Conservation (phyloP, 92 coral and sea anemone genomes). For the Phenganax subtilis region DNA sequence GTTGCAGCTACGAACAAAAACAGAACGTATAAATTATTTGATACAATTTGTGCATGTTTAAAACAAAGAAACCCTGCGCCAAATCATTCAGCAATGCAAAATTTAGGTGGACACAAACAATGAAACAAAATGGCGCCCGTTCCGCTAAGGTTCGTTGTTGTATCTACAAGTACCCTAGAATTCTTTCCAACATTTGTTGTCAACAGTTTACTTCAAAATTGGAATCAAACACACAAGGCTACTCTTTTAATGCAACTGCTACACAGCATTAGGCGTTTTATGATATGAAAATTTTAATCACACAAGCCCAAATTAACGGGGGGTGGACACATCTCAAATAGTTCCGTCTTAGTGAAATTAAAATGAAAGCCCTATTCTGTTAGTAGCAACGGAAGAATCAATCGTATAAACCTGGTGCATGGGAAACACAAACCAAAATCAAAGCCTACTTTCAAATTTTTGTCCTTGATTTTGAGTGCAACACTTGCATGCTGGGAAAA, state of each 20-base stretch:
- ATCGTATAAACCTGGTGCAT: neutral
- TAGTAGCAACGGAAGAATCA: too few relatives aligned
- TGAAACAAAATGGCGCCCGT: conserved; percentile 13
- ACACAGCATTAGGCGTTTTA: neutral
- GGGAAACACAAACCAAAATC: neutral
- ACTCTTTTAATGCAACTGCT: neutral
- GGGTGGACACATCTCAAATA: neutral
- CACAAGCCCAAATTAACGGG: neutral
- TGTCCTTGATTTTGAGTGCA: neutral
- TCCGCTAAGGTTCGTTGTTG: neutral
- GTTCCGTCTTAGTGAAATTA: neutral
- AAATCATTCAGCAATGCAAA: neutral
- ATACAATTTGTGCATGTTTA: neutral
- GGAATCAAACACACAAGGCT: neutral
- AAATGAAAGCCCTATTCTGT: neutral
- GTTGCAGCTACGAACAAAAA: neutral
- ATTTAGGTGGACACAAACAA: neutral
- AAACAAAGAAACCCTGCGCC: neutral
- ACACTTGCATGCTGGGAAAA: conserved; percentile 1
- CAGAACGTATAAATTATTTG: neutral
- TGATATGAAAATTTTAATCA: neutral
- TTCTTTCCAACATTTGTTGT: neutral
- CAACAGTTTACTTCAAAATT: too few relatives aligned
- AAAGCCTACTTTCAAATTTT: neutral
- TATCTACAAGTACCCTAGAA: neutral